Evolutionary conservation across 2,113 vertebrate species (phyloP).

Genomic region (Seriola rivoliana): DNA sequence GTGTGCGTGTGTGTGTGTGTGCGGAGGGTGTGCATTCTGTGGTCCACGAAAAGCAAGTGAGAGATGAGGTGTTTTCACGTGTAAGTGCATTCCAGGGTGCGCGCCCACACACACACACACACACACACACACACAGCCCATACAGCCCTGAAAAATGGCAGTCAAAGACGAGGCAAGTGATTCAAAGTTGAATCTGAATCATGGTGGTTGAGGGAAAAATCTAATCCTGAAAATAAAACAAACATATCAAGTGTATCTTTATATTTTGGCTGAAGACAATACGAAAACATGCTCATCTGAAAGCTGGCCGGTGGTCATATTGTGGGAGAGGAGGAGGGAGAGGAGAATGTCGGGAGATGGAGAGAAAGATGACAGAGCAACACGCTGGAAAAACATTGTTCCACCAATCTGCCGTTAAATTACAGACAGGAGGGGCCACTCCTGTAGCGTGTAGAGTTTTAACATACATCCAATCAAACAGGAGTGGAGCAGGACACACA

Average conservation of each 20-base stretch:
- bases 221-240: neutral
- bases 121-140: neutral
- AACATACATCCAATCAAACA: conserved; percentile 53
- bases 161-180: conserved; percentile 24
- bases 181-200: conserved; percentile 38
- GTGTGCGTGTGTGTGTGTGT: neutral
- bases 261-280: neutral
- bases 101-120: neutral
- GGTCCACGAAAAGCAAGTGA: conserved; percentile 57
- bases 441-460: neutral
- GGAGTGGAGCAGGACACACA: conserved; percentile 19
- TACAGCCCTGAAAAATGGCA: conserved; percentile 6
- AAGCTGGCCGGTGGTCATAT: conserved; percentile 40
- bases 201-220: neutral
- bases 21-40: conserved; percentile 5
- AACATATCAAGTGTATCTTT: neutral
- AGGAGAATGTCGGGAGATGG: conserved; percentile 13
- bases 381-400: conserved; percentile 33
- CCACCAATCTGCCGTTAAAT: conserved; percentile 56
- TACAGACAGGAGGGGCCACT: conserved; percentile 29
- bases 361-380: conserved; percentile 31
- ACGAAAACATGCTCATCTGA: conserved; percentile 37
- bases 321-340: conserved; percentile 2
- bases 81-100: conserved; percentile 2
- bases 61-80: conserved; percentile 38